phyloP scores from a whole-genome alignment of 30 jellyfish, hydroid and myxozoan species.

The Catostylus mosaicus region DNA sequence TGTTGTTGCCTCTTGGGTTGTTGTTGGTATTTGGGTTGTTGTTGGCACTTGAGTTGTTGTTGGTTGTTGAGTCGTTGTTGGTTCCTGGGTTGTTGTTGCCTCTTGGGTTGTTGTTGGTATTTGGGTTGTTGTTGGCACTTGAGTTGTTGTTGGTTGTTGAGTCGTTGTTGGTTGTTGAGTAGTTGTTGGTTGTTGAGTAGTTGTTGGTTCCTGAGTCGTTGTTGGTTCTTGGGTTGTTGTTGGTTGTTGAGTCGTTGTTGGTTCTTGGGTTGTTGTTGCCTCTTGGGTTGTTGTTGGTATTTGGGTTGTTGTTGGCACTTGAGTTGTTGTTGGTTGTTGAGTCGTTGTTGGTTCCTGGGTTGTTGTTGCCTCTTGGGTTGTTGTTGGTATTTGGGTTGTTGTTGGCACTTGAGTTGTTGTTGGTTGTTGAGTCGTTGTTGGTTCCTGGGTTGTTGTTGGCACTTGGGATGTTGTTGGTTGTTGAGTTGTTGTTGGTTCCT shows the following conservation, averaged over 20 bases:
- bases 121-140: neutral
- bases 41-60: slow-evolving; percentile 18
- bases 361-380: neutral
- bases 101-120: neutral
- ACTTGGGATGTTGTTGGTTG: slow-evolving; percentile 2
- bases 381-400: neutral
- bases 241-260: neutral
- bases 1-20: neutral
- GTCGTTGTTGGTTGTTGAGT: neutral
- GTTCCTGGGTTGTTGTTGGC: neutral
- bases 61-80: neutral
- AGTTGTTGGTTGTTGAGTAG: neutral
- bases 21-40: neutral
- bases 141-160: neutral
- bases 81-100: slow-evolving; percentile 5
- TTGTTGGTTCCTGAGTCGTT: neutral
- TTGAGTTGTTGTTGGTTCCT: neutral
- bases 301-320: neutral
- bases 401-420: neutral
- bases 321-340: neutral
- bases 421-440: neutral
- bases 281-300: neutral
- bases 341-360: neutral
- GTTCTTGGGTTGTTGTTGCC: neutral
- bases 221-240: neutral